phyloP scores from a whole-genome alignment of 2,113 vertebrate genomes.

The Otocyon megalotis region DNA sequence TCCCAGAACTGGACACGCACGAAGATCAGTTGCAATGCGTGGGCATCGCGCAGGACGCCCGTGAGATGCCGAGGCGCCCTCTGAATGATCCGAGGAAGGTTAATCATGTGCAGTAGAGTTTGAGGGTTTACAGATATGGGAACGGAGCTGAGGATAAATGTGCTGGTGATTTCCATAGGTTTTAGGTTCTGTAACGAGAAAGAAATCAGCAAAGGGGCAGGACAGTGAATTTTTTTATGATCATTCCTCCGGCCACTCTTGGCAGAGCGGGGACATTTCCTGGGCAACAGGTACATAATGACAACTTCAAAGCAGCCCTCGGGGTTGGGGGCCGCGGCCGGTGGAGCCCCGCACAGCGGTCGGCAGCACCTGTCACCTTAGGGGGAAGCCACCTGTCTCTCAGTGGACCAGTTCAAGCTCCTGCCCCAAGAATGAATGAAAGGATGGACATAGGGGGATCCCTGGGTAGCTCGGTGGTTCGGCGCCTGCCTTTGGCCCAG shows the following conservation, averaged over 20 bases:
- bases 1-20: neutral
- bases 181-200: neutral
- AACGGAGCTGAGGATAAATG: neutral
- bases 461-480: no score
- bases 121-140: neutral
- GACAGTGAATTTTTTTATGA: neutral
- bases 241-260: neutral
- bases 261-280: neutral
- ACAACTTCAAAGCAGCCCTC: neutral
- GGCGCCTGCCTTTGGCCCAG: no score
- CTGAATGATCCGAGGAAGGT: neutral
- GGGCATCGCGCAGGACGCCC: neutral
- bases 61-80: neutral
- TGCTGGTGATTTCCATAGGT: neutral
- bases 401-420: neutral
- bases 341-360: rapidly evolving
- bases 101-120: no score
- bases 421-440: neutral
- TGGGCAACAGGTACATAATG: neutral
- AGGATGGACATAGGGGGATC: neutral
- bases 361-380: neutral
- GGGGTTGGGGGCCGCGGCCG: no score
- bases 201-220: neutral
- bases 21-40: neutral
- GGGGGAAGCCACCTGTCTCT: neutral